Base-by-base conservation (phyloP, 2,113 vertebrate genomes). In the Apistogramma diplotaenia region DNA sequence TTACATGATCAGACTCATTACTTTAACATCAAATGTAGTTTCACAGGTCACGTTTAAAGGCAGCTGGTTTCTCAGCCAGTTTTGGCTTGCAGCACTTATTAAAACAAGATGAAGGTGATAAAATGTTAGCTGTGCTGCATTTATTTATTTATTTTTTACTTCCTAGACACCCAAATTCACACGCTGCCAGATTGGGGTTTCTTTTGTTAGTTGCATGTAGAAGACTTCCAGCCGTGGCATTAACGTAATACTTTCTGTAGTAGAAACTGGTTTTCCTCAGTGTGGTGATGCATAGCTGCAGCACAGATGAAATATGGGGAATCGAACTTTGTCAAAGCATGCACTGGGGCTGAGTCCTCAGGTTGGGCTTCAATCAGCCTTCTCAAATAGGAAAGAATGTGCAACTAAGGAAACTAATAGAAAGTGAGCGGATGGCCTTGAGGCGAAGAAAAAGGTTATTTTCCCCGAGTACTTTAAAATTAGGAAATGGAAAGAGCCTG, bases 401-500 rank as follows among this genome's bases (percentile, higher is more conserved):
- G 51, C 35, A 76, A 29, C 59, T 57, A 15, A 78, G 74, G 85
- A 85, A 90, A 76, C 71, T 57, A 74, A 74, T 40, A n/a, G 61
- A 59, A 78, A 86, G 37, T 76, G n/a, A 86, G 61, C 49, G 29
- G 59, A 83, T 65, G 37, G 75, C 82, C 87, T 79, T 71, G 19
- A 62, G 89, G 83, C 54, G 0, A 33, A 62, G 57, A 54, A 51
- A 49, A 55, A 23, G 40, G 43, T 62, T 65, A 33, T 81, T 89
- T 56, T 85, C 56, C 79, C 87, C 2, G 16, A 49, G 61, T 49
- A 62, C n/a, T 89, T 79, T 77, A 83, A 67, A 79, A 78, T 85
- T 85, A 55, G 87, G 81, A 92, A 89, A 70, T 78, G 87, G 87
- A 92, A 91, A 92, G 72, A 71, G 72, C 70, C 71, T 8, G 54